Evolutionary conservation across 2,797 vertebrate species (phyloP).

Genomic region (Distichodus sexfasciatus): DNA sequence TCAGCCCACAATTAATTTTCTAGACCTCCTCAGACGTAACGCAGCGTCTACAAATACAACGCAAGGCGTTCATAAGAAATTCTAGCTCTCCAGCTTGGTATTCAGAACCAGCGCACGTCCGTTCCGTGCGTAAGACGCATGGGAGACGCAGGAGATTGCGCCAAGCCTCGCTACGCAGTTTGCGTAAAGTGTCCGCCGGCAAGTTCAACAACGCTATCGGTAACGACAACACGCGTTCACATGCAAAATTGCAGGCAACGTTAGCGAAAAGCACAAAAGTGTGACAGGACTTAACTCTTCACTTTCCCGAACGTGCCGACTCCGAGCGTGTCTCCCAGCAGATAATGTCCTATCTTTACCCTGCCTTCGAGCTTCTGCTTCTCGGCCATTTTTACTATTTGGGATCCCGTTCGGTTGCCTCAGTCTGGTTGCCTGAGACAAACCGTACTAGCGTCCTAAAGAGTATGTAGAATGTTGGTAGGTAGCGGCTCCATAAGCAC

Average conservation of each 20-base stretch:
- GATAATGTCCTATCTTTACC: slow-evolving; percentile 95
- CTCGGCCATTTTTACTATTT: slow-evolving; percentile 89
- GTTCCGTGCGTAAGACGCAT: slow-evolving; percentile 26
- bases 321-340: slow-evolving; percentile 95
- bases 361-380: slow-evolving; percentile 93
- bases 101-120: slow-evolving; percentile 20
- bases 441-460: slow-evolving; percentile 35
- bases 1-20: no score
- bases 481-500: slow-evolving; percentile 12
- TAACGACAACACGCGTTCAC: slow-evolving; percentile 29
- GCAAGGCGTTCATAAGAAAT: not conserved
- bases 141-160: not conserved
- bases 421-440: not conserved
- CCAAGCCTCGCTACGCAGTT: slow-evolving; percentile 49
- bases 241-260: not conserved
- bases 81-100: not conserved
- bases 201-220: slow-evolving; percentile 55
- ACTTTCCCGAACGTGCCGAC: slow-evolving; percentile 99
- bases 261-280: slow-evolving; percentile 24
- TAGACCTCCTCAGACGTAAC: not conserved
- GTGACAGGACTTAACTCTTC: slow-evolving; percentile 89
- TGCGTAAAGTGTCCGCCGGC: slow-evolving; percentile 57
- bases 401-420: slow-evolving; percentile 40
- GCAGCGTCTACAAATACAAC: not conserved
- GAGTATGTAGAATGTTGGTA: not conserved